phyloP scores from a whole-genome alignment of 2,888 invertebrate genomes.

The Dryobota labecula region DNA sequence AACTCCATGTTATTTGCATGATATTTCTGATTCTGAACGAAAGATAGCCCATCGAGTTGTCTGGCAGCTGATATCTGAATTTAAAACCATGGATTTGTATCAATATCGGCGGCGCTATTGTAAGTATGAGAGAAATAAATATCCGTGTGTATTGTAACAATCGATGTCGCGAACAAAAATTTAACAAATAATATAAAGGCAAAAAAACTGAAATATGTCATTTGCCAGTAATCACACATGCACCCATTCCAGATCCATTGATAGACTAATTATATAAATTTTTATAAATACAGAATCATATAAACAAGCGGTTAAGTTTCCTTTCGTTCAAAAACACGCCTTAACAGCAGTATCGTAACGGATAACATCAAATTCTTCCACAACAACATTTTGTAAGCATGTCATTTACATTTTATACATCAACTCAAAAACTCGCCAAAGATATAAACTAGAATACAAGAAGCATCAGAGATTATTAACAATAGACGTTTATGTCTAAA shows the following conservation, averaged over 20 bases:
- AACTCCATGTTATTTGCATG: constrained; percentile 27
- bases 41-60: neutral
- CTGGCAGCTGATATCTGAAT: neutral
- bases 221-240: too few species aligned
- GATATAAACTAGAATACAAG: constrained; percentile 65
- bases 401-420: constrained; percentile 66
- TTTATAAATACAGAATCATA: neutral
- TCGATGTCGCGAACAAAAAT: neutral
- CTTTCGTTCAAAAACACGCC: neutral
- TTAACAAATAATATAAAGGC: neutral
- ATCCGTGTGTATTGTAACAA: neutral
- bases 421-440: constrained; percentile 46
- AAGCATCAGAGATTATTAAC: constrained; percentile 69
- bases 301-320: neutral
- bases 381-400: constrained; percentile 51
- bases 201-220: neutral
- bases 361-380: constrained; percentile 12
- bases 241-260: neutral
- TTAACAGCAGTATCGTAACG: neutral
- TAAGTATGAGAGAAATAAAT: neutral
- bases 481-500: constrained; percentile 63
- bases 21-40: constrained; percentile 3
- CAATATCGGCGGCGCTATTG: too few species aligned
- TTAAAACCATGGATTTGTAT: constrained; percentile 1
- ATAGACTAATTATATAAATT: neutral